Base-by-base conservation (phyloP, 2,888 invertebrate species). In the Sinohyriopsis cumingii region DNA sequence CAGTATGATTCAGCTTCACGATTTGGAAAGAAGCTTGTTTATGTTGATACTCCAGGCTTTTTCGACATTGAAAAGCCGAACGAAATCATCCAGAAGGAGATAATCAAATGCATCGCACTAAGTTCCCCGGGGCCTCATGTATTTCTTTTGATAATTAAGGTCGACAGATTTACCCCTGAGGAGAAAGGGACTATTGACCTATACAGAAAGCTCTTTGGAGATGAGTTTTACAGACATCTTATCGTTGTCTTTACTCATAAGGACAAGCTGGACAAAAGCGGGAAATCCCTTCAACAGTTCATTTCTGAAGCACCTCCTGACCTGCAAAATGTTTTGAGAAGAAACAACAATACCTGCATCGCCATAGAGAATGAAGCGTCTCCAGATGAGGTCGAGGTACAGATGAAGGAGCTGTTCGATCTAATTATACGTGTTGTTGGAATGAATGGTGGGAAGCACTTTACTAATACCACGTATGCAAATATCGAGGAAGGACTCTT, bases 21-120 rank as follows among this genome's bases (percentile, higher is more conserved):
- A 9, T 55, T 55, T 25, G 69, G 67, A 12, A 55, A 66, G 45
- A n/a, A 59, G 33, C 28, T 73, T 15, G 61, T 67, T 3, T 63
- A 69, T 20, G 73, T 70, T 24, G 70, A 68, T 24, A 70, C 73
- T 7, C 69, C 73, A 4, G 73, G 68, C 15, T 70, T 73, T 59
- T 73, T 59, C n/a, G 73, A 73, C 59, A 73, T 70, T 5, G 63
- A 59, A 19, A 28, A 25, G 24, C 54, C 60, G 20, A 68, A 68
- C 33, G 24, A 20, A 19, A 66, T 65, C 33, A 69, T 68, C 12
- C 53, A 57, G 1, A 28, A 56, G 15, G 69, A 73, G 63, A 67
- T 73, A 22, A 28, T 66, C 5, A 64, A 61, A 57, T 62, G 63
- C 56, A 65, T 69, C 18, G 69, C 64, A 15, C 65, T 59, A 22